Percentiles rank a stretch among this genome's conserved stretches.
These are phyloP conservation scores for Thaumatotibia leucotreta DNA, from an alignment of 1,140 invertebrate genomes.

Conservation along the genomic window DNA sequence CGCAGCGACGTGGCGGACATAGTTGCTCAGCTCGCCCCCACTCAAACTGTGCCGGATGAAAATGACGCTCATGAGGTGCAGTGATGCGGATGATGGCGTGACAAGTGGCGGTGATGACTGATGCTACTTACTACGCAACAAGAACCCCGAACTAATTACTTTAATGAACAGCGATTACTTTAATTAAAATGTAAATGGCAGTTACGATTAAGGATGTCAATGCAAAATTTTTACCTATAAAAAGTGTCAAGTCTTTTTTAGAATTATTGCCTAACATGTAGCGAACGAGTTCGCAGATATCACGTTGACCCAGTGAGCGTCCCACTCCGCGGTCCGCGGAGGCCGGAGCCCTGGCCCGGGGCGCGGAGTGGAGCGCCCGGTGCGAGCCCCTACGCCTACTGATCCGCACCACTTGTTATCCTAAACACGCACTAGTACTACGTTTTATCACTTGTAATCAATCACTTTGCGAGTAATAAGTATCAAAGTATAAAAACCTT, in stretches of 20 bases:
- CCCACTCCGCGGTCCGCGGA: not conserved
- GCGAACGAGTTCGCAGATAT: constrained; percentile 20
- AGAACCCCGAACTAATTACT: constrained; percentile 37
- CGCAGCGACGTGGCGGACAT: not conserved
- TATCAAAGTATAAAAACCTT: constrained; percentile 76
- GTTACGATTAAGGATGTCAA: constrained; percentile 59
- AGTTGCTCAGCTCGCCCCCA: constrained; percentile 46
- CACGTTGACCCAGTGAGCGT: constrained; percentile 14
- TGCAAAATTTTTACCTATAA: constrained; percentile 72
- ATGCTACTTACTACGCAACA: constrained; percentile 55
- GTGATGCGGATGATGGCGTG: constrained; percentile 69
- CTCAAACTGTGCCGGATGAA: constrained; percentile 67
- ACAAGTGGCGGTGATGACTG: constrained; percentile 38
- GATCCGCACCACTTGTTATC: constrained; percentile 69
- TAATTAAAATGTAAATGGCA: constrained; percentile 67
- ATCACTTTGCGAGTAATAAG: constrained; percentile 74
- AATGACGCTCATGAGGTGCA: constrained; percentile 58
- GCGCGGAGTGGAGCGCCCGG: not conserved
- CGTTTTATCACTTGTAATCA: constrained; percentile 74
- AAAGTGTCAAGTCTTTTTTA: constrained; percentile 70
- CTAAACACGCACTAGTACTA: constrained; percentile 67
- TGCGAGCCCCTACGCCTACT: constrained; percentile 30
- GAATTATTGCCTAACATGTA: constrained; percentile 50
- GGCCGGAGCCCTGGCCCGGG: not conserved
- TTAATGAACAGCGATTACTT: constrained; percentile 39